Evolutionary conservation across 2,113 vertebrate species (phyloP).

Genomic region (Daboia siamensis): DNA sequence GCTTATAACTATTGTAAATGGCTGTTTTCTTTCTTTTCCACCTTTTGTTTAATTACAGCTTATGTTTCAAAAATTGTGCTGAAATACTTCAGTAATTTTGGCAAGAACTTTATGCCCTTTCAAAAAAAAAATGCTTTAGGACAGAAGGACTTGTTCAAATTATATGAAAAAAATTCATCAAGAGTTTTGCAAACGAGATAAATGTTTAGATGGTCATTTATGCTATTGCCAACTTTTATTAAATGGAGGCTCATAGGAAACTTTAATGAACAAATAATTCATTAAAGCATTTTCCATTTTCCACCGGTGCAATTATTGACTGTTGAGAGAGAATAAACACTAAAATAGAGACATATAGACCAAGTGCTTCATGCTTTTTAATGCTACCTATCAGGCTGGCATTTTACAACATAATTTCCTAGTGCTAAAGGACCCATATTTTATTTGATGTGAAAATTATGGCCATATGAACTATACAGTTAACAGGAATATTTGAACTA

Average conservation of each 20-base stretch:
- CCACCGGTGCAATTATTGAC: not conserved
- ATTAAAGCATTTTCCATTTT: not conserved
- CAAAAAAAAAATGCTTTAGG: slow-evolving; percentile 5
- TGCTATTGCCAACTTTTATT: not conserved
- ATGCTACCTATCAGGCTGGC: not conserved
- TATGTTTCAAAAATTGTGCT: slow-evolving; percentile 49
- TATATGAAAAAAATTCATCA: slow-evolving; percentile 1
- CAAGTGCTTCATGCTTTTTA: not conserved
- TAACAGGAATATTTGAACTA: slow-evolving; percentile 4
- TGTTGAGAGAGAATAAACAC: not conserved
- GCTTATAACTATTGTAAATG: slow-evolving; percentile 28
- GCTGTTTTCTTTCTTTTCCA: slow-evolving; percentile 48
- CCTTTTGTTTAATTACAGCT: slow-evolving; percentile 39
- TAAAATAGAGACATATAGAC: not conserved
- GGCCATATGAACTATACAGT: not conserved
- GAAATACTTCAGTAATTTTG: slow-evolving; percentile 52
- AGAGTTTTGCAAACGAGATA: not conserved
- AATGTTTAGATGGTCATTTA: not conserved
- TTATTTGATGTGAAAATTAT: not conserved
- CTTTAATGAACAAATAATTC: not conserved
- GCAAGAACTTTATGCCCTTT: slow-evolving; percentile 48
- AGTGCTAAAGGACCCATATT: not conserved
- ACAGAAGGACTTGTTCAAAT: slow-evolving; percentile 19
- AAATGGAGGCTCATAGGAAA: not conserved
- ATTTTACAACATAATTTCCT: not conserved